Conservation (phyloP, 2,113 vertebrate genomes). For the Arvicanthis niloticus region DNA sequence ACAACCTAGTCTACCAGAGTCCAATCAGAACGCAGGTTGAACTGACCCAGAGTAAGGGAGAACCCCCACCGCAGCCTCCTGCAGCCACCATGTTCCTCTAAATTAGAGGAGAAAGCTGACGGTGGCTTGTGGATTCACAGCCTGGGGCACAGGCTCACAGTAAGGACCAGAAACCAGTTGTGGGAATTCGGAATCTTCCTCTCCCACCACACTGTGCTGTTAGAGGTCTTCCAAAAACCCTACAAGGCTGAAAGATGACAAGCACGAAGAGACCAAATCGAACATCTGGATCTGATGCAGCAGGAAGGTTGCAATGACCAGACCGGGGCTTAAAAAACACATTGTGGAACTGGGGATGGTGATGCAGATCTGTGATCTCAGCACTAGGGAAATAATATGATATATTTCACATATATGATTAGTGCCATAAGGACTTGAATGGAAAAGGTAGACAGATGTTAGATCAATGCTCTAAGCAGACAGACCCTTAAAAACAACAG, state of each 20-base stretch:
- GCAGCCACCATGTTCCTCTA: not conserved
- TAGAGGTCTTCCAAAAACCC: not conserved
- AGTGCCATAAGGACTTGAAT: not conserved
- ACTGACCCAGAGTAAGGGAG: not conserved
- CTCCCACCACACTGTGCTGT: not conserved
- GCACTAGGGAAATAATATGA: not conserved
- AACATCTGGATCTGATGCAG: not conserved
- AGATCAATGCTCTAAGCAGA: not conserved
- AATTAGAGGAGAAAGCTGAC: not conserved
- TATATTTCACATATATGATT: not conserved
- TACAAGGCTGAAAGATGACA: not conserved
- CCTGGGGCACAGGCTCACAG: not conserved
- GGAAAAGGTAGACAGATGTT: not conserved
- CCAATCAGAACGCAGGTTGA: not conserved
- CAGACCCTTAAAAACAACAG: not conserved
- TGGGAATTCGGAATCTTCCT: not conserved
- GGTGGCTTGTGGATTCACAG: too few species aligned
- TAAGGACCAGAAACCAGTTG: not conserved
- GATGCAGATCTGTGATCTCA: not conserved
- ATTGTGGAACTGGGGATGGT: not conserved
- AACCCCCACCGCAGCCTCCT: not conserved
- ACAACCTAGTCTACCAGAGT: not conserved
- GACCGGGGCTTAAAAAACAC: not conserved
- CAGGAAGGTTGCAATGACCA: not conserved
- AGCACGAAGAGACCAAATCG: not conserved